Base-by-base conservation (phyloP, 1,140 invertebrate genomes). In the Zaprionus gabonicus region DNA sequence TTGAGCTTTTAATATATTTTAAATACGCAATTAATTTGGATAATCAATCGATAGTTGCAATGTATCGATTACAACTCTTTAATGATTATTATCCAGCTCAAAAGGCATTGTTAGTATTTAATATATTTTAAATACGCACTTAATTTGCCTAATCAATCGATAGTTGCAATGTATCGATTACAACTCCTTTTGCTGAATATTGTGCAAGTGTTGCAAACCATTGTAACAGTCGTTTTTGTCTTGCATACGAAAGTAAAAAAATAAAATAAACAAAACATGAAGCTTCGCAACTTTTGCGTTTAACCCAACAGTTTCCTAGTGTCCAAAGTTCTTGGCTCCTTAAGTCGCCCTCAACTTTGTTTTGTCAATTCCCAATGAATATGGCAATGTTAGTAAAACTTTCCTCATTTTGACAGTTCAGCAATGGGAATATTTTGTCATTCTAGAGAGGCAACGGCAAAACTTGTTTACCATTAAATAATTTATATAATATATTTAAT, bases 171-270 rank as follows among this genome's bases (percentile, higher is more conserved):
- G n/a, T 46, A 46, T 46, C 41, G 41, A 46, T 46, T 46, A 46
- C 41, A 46, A 10, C 41, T 46, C 41, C 41, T 44, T 7, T 44
- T 44, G 41, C 41, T 31, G 6, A 31, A 31, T 31, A 7, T 31
- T 31, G 7, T 44, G 38, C 41, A 46, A 46, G 41, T 46, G 41
- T 46, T 46, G 41, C 41, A n/a, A 46, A 46, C 38, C 38, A 17
- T 17, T 15, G n/a, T 34, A 10, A 10, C 9, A 34, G 31, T 10
- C 31, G 31, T 34, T 31, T 31, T 34, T 10, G 31, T 34, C 10
- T 10, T 34, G 31, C 31, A 34, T 34, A 34, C 10, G 9, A 34
- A 34, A 34, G 2, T 34, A 34, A 34, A 34, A 9, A 10, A 34
- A n/a, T n/a, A n/a, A 34, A 10, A 34, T 20, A 23, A 23, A 34